Evolutionary conservation across 2,797 vertebrate species (phyloP).

Genomic region (Valencia hispanica): DNA sequence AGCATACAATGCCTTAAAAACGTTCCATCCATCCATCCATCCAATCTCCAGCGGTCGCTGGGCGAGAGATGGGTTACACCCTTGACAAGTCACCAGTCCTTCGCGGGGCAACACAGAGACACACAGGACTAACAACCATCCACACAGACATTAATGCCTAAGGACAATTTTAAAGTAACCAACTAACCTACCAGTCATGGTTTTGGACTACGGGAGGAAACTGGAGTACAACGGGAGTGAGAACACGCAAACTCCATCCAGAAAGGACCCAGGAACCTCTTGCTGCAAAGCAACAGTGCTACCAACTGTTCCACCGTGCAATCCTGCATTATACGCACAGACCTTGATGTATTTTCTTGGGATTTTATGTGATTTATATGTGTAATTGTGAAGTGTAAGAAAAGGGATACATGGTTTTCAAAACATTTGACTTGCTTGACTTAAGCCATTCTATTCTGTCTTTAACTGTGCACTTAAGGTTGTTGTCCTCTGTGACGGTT

Average conservation of each 20-base stretch:
- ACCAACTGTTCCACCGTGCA: no score
- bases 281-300: not conserved
- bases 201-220: not conserved
- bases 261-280: no score
- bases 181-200: not conserved
- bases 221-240: no score
- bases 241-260: not conserved
- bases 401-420: not conserved
- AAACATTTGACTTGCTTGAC: not conserved
- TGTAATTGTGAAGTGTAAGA: not conserved
- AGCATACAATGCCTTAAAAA: no score
- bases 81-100: not conserved
- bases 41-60: no score
- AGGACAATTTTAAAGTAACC: not conserved
- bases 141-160: not conserved
- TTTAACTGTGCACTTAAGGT: not conserved
- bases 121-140: not conserved
- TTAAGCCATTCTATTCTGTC: not conserved
- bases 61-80: no score
- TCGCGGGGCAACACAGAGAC: not conserved
- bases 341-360: not conserved
- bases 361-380: not conserved
- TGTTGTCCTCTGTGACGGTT: not conserved
- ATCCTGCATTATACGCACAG: not conserved
- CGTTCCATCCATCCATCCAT: not conserved